phyloP scores from a whole-genome alignment of 2,888 invertebrate genomes.

The Sturmia bella region DNA sequence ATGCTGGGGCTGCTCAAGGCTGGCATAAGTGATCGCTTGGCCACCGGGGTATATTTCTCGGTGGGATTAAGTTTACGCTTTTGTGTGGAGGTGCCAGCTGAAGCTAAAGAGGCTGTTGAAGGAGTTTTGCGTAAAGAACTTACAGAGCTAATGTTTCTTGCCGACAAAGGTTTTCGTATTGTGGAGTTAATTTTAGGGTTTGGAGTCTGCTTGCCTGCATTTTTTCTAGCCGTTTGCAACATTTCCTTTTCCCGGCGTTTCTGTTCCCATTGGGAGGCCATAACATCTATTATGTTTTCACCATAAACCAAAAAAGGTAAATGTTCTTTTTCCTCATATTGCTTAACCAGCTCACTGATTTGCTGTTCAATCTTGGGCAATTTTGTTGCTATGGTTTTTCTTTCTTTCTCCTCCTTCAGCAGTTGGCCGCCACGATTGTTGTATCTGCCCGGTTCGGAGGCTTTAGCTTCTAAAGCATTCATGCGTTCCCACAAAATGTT shows the following conservation, averaged over 20 bases:
- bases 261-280: constrained; percentile 85
- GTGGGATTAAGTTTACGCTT: constrained; percentile 74
- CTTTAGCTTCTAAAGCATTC: constrained; percentile 88
- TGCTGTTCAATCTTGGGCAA: constrained; percentile 89
- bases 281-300: constrained; percentile 84
- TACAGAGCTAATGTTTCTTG: constrained; percentile 70
- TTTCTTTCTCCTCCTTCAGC: constrained; percentile 91
- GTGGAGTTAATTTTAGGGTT: constrained; percentile 45
- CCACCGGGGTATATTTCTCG: constrained; percentile 71
- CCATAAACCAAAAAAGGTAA: constrained; percentile 85
- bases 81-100: constrained; percentile 70
- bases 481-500: constrained; percentile 89
- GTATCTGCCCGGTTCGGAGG: constrained; percentile 90
- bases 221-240: constrained; percentile 82
- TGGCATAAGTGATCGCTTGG: constrained; percentile 78
- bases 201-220: constrained; percentile 69
- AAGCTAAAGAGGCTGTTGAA: constrained; percentile 71
- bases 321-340: constrained; percentile 83
- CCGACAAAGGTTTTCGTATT: constrained; percentile 75
- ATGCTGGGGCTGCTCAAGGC: constrained; percentile 74
- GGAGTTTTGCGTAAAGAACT: constrained; percentile 75
- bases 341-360: constrained; percentile 83
- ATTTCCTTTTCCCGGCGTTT: constrained; percentile 80
- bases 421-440: constrained; percentile 94
- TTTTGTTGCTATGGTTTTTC: constrained; percentile 88